Conservation (phyloP, 2,797 vertebrate species). For the Cyclopterus lumpus region DNA sequence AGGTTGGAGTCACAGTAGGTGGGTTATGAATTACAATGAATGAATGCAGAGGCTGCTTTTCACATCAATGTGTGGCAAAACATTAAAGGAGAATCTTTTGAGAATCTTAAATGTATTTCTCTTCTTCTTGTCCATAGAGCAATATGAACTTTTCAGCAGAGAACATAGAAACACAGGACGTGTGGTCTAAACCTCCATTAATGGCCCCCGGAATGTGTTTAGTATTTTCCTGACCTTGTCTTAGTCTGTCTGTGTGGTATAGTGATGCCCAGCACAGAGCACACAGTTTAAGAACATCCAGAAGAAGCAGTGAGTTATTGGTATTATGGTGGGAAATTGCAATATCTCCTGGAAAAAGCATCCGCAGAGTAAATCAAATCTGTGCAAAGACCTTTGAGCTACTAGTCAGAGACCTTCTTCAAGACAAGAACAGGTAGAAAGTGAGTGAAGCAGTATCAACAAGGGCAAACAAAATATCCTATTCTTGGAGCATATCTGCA, state of each 20-base stretch:
- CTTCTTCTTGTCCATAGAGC: background rate
- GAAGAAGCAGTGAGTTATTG: background rate
- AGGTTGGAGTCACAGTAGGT: constrained; percentile 39
- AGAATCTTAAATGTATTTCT: background rate
- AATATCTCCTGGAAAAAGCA: background rate
- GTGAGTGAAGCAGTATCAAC: background rate
- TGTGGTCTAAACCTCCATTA: background rate
- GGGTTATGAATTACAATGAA: constrained; percentile 51
- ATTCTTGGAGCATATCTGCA: background rate
- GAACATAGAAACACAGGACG: background rate
- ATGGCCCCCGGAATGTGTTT: background rate
- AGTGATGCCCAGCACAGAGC: background rate
- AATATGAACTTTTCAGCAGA: constrained; percentile 12
- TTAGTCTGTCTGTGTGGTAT: background rate
- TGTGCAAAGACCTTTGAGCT: background rate
- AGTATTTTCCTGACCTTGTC: background rate
- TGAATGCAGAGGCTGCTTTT: constrained; percentile 24
- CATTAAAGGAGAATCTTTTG: background rate
- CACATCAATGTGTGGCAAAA: constrained; percentile 1
- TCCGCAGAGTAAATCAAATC: background rate
- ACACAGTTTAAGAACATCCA: background rate
- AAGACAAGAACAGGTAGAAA: background rate
- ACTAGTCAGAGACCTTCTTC: background rate
- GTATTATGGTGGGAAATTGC: background rate
- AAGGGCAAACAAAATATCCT: background rate